A percentile compares a stretch with the other conserved stretches of the same genome.
Evolutionary conservation across 1,140 invertebrate species (phyloP).

Genomic region (Phymastichus coffea): DNA sequence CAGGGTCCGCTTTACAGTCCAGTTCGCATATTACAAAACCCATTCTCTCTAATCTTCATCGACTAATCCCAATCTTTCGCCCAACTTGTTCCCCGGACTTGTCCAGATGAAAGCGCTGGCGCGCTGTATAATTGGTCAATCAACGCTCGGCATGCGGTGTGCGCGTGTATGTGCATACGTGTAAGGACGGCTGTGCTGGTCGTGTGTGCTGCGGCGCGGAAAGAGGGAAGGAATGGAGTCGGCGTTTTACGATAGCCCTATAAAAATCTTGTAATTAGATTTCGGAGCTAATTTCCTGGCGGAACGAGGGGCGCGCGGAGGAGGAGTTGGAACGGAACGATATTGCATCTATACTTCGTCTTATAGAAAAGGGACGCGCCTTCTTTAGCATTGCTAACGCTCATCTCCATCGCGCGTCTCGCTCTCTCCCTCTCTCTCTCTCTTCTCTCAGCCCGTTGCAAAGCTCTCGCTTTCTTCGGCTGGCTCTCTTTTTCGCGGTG

Average conservation of each 20-base stretch:
- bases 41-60: too few relatives aligned
- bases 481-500: neutral
- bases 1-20: too few relatives aligned
- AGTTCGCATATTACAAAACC: too few relatives aligned
- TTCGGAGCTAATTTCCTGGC: constrained; percentile 54
- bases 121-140: constrained; percentile 27
- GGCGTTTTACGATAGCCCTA: constrained; percentile 58
- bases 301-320: constrained; percentile 24
- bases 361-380: neutral
- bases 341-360: neutral
- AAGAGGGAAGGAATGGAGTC: too few relatives aligned
- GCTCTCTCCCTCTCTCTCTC: neutral
- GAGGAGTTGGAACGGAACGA: neutral
- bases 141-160: too few relatives aligned
- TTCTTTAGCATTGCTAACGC: constrained; percentile 34
- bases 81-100: neutral
- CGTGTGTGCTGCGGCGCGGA: too few relatives aligned
- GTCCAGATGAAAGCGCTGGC: neutral
- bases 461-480: constrained; percentile 4
- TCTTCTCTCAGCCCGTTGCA: too few relatives aligned
- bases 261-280: constrained; percentile 59
- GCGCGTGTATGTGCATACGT: too few relatives aligned
- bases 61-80: too few relatives aligned
- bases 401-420: constrained; percentile 14
- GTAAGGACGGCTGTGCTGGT: too few relatives aligned